Conservation (phyloP, 2,113 vertebrate species). For the Scolopax mira region DNA sequence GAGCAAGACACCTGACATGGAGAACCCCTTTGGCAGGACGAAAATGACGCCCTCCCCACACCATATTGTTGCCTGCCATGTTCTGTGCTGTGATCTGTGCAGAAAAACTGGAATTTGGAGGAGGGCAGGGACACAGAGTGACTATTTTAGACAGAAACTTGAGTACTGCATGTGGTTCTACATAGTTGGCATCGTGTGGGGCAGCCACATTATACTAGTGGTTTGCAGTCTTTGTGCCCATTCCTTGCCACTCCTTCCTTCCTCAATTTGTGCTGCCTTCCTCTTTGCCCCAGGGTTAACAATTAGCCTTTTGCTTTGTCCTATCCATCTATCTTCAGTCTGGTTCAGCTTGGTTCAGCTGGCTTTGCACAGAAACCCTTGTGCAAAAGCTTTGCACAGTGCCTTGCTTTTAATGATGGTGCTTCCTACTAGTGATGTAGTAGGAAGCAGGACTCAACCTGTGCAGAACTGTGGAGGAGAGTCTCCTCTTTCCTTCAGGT, state of each 20-base stretch:
- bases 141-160: neutral
- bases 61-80: accelerated
- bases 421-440: neutral
- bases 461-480: neutral
- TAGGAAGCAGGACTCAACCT: neutral
- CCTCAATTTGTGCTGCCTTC: neutral
- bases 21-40: neutral
- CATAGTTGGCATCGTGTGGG: neutral
- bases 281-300: accelerated
- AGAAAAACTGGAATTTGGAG: neutral
- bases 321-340: neutral
- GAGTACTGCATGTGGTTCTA: neutral
- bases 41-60: accelerated
- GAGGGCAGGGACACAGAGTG: neutral
- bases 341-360: neutral
- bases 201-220: neutral
- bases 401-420: neutral
- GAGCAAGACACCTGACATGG: no score
- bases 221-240: neutral
- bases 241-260: neutral
- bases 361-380: neutral
- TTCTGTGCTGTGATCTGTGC: neutral
- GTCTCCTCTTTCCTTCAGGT: neutral
- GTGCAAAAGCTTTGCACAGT: neutral
- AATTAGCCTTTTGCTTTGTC: neutral